phyloP scores from a whole-genome alignment of 92 coral and sea anemone species.

The Blastomussa wellsi region DNA sequence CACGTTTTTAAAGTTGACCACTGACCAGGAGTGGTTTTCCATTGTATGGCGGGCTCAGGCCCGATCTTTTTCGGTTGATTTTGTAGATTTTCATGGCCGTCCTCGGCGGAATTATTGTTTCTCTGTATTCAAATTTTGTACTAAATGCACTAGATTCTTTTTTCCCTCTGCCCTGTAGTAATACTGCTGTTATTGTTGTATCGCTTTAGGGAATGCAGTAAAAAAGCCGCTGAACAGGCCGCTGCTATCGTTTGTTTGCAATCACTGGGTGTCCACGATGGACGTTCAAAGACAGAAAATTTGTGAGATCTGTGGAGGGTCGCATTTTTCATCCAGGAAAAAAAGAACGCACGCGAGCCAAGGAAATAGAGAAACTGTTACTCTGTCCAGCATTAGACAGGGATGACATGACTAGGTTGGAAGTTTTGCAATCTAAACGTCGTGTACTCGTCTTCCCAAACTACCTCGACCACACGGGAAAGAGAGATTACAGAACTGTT shows the following conservation, averaged over 20 bases:
- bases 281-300: constrained; percentile 32
- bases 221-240: constrained; percentile 89
- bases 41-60: too few species aligned
- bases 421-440: neutral
- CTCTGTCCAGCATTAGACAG: neutral
- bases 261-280: constrained; percentile 81
- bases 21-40: too few species aligned
- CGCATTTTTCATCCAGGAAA: neutral
- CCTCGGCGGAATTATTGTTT: too few species aligned
- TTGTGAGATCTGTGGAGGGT: constrained; percentile 1
- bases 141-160: neutral
- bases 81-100: too few species aligned
- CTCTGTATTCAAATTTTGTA: neutral
- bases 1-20: too few species aligned
- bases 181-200: neutral
- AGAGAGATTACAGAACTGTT: neutral
- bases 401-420: neutral
- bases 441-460: neutral
- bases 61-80: too few species aligned
- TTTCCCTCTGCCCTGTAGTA: neutral
- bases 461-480: neutral
- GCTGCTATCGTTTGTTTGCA: constrained; percentile 95
- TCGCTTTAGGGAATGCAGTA: constrained; percentile 79
- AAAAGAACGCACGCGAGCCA: neutral
- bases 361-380: neutral